Evolutionary conservation across 2,797 vertebrate genomes (phyloP).

Genomic region (Molothrus ater): DNA sequence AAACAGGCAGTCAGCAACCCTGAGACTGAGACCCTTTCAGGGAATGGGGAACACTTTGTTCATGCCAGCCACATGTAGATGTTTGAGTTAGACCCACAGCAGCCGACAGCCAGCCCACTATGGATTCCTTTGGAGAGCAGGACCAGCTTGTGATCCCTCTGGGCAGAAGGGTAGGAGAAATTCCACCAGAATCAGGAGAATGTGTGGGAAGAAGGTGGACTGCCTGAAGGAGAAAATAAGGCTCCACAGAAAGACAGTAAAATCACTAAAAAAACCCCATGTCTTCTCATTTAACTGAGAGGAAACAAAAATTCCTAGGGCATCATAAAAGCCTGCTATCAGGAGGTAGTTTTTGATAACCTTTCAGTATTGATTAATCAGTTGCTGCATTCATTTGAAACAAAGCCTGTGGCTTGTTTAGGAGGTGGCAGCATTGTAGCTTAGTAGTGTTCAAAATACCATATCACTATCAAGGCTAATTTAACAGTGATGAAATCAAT

Average conservation of each 20-base stretch:
- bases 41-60: neutral
- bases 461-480: slow-evolving; percentile 19
- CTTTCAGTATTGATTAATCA: slow-evolving; percentile 26
- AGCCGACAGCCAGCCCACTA: neutral
- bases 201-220: neutral
- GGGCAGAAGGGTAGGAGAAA: neutral
- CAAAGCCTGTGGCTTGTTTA: slow-evolving; percentile 9
- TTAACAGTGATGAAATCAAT: slow-evolving; percentile 46
- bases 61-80: rapidly evolving
- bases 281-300: neutral
- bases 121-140: neutral
- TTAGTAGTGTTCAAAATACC: slow-evolving; percentile 2
- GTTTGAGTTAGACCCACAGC: neutral
- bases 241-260: neutral
- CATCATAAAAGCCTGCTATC: neutral
- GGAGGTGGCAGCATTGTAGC: neutral
- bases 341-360: neutral
- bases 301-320: neutral
- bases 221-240: neutral
- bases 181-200: neutral
- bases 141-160: neutral
- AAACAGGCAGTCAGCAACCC: neutral
- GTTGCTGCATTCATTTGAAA: slow-evolving; percentile 15
- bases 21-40: neutral
- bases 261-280: rapidly evolving